phyloP scores from a whole-genome alignment of 2,113 vertebrate genomes.

The Cisticola juncidis region DNA sequence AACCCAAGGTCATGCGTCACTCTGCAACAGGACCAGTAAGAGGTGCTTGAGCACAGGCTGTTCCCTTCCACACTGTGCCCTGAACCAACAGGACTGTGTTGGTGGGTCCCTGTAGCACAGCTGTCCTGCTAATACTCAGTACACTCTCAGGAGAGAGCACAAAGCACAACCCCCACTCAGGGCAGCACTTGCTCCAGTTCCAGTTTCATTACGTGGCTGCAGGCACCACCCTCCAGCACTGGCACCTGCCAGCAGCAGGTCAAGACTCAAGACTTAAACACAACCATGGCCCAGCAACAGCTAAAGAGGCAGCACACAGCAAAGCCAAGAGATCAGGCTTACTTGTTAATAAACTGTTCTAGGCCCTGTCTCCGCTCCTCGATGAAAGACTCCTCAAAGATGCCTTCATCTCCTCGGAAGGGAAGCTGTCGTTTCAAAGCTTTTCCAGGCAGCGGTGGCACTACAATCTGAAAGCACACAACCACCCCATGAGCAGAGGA shows the following conservation, averaged over 20 bases:
- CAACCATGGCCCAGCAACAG: neutral
- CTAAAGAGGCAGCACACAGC: neutral
- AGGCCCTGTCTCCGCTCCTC: constrained; percentile 93
- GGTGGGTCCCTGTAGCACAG: neutral
- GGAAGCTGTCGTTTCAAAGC: constrained; percentile 97
- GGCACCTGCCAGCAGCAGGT: neutral
- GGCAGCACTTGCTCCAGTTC: neutral
- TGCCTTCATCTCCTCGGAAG: constrained; percentile 94
- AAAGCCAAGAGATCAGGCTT: constrained; percentile 33
- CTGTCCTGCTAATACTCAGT: neutral
- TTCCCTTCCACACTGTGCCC: neutral
- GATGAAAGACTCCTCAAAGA: constrained; percentile 97
- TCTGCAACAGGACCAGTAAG: neutral
- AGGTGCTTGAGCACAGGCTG: neutral
- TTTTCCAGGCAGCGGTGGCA: constrained; percentile 95
- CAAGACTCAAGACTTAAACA: neutral
- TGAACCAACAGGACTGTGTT: neutral
- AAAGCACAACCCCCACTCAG: neutral
- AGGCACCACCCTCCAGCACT: neutral
- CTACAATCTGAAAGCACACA: constrained; percentile 88
- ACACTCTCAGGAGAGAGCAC: neutral
- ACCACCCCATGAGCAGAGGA: neutral
- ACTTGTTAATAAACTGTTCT: constrained; percentile 99
- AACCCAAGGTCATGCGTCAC: rapidly evolving
- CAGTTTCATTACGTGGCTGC: rapidly evolving